These are phyloP conservation scores for Cynoglossus semilaevis DNA, from an alignment of 2,113 vertebrate genomes.

Conservation along the genomic window DNA sequence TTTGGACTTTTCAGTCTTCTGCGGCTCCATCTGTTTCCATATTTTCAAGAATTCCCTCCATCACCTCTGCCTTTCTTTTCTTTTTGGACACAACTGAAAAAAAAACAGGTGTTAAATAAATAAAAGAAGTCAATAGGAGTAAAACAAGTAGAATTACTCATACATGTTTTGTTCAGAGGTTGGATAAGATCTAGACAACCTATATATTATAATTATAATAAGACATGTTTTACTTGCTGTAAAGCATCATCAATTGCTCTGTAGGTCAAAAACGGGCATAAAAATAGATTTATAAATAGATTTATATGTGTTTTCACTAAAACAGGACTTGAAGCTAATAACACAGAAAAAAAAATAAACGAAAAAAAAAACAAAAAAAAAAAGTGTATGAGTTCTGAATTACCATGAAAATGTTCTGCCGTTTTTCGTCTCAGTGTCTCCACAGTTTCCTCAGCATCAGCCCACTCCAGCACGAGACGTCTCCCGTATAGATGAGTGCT, in stretches of 20 bases:
- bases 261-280: too few species aligned
- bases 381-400: constrained; percentile 4
- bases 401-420: constrained; percentile 89
- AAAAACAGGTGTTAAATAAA: not conserved
- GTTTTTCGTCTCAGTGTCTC: constrained; percentile 88
- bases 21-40: constrained; percentile 79
- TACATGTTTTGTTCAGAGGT: too few species aligned
- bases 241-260: too few species aligned
- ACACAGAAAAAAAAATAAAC: too few species aligned
- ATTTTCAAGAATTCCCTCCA: constrained; percentile 86
- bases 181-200: too few species aligned
- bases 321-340: too few species aligned
- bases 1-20: constrained; percentile 38
- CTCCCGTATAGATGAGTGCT: constrained; percentile 96
- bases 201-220: too few species aligned
- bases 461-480: constrained; percentile 95
- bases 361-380: not conserved
- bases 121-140: not conserved
- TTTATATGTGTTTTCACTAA: too few species aligned
- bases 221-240: too few species aligned
- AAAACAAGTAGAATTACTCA: not conserved
- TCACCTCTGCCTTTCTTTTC: constrained; percentile 73
- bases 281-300: too few species aligned
- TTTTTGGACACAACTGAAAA: constrained; percentile 79
- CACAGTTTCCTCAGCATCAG: constrained; percentile 85